Percentiles rank a stretch among this genome's conserved stretches.
These are phyloP conservation scores for Morone saxatilis DNA, from an alignment of 2,113 vertebrate genomes.

Conservation along the genomic window DNA sequence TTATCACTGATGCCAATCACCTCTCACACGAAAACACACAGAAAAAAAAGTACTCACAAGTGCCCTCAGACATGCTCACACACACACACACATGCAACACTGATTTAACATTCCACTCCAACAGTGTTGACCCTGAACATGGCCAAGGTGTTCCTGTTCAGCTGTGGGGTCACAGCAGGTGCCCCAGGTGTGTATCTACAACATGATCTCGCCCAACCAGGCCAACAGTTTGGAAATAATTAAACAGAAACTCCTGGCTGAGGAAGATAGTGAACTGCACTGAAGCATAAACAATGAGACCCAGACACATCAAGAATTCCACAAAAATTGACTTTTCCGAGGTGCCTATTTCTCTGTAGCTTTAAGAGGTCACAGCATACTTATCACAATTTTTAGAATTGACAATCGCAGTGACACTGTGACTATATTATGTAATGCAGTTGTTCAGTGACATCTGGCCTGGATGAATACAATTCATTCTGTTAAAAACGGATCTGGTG, in stretches of 20 bases:
- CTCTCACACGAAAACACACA: slow-evolving; percentile 23
- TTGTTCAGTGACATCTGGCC: neutral
- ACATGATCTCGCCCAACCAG: slow-evolving; percentile 20
- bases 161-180: slow-evolving; percentile 27
- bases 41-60: slow-evolving; percentile 13
- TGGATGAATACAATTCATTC: neutral
- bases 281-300: neutral
- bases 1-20: slow-evolving; percentile 44
- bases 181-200: slow-evolving; percentile 41
- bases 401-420: neutral
- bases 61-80: slow-evolving; percentile 5
- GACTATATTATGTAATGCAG: neutral
- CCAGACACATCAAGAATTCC: neutral
- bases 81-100: neutral
- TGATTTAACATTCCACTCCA: slow-evolving; percentile 4
- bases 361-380: neutral
- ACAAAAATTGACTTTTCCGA: neutral
- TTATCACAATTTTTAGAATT: neutral
- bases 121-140: slow-evolving; percentile 45
- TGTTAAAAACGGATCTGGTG: neutral
- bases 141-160: slow-evolving; percentile 33
- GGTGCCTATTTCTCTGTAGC: neutral
- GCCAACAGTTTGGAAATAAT: slow-evolving; percentile 38
- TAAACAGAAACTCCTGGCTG: slow-evolving; percentile 23
- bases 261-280: neutral